phyloP scores from a whole-genome alignment of 2,888 invertebrate species.

The Parnassius smintheus region DNA sequence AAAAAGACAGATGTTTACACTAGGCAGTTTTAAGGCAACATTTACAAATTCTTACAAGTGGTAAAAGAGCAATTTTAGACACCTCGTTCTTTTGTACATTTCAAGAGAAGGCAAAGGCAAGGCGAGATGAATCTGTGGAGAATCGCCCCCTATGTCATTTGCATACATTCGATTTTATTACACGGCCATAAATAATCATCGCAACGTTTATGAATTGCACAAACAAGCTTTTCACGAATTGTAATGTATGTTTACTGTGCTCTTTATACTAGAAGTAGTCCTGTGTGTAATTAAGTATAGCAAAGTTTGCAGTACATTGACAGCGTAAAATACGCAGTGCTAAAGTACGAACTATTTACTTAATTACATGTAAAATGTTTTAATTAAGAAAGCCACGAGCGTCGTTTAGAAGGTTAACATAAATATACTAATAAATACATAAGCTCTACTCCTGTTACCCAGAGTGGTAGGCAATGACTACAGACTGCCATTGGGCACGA shows the following conservation, averaged over 20 bases:
- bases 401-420: too few relatives aligned
- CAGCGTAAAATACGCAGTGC: too few relatives aligned
- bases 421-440: too few relatives aligned
- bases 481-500: too few relatives aligned
- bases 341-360: too few relatives aligned
- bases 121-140: slow-evolving; percentile 53
- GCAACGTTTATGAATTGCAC: slow-evolving; percentile 26
- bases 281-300: not conserved
- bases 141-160: slow-evolving; percentile 52
- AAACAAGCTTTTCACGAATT: slow-evolving; percentile 15
- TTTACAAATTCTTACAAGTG: not conserved
- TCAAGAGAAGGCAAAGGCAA: slow-evolving; percentile 45
- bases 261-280: slow-evolving; percentile 3
- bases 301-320: too few relatives aligned
- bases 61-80: slow-evolving; percentile 47
- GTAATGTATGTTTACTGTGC: slow-evolving; percentile 10
- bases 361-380: too few relatives aligned
- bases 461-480: too few relatives aligned
- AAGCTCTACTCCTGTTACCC: too few relatives aligned
- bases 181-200: slow-evolving; percentile 34
- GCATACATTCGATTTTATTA: slow-evolving; percentile 56
- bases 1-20: too few relatives aligned
- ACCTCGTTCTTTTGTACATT: slow-evolving; percentile 37
- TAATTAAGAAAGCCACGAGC: too few relatives aligned
- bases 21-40: not conserved